Evolutionary conservation across 2,888 invertebrate genomes (phyloP).

Genomic region (Ennomos erosarius): DNA sequence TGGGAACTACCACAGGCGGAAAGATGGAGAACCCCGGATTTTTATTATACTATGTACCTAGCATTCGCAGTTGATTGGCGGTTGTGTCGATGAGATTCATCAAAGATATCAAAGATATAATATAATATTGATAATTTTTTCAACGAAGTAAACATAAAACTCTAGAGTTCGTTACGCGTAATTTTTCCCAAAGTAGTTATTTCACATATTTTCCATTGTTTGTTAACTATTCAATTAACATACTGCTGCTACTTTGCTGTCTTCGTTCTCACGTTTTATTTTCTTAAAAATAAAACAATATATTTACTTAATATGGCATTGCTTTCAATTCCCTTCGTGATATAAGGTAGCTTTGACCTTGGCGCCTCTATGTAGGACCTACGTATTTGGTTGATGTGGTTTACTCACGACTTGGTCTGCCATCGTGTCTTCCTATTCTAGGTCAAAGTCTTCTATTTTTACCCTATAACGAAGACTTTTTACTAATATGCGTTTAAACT

Average conservation of each 20-base stretch:
- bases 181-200: neutral
- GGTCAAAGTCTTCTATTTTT: conserved; percentile 26
- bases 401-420: no score
- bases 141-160: no score
- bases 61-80: no score
- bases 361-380: conserved; percentile 7
- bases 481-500: neutral
- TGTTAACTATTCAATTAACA: conserved; percentile 9
- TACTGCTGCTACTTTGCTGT: neutral
- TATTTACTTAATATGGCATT: neutral
- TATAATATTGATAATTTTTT: no score
- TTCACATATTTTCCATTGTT: conserved; percentile 8
- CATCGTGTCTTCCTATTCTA: neutral
- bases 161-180: no score
- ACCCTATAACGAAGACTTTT: neutral
- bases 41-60: no score
- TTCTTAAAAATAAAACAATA: no score
- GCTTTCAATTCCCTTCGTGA: neutral
- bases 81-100: no score
- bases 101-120: no score
- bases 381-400: neutral
- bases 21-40: no score
- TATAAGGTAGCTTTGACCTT: conserved; percentile 7
- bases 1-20: no score
- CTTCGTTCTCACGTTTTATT: no score